phyloP scores from a whole-genome alignment of 2,113 vertebrate genomes.

The Neopipo cinnamomea region DNA sequence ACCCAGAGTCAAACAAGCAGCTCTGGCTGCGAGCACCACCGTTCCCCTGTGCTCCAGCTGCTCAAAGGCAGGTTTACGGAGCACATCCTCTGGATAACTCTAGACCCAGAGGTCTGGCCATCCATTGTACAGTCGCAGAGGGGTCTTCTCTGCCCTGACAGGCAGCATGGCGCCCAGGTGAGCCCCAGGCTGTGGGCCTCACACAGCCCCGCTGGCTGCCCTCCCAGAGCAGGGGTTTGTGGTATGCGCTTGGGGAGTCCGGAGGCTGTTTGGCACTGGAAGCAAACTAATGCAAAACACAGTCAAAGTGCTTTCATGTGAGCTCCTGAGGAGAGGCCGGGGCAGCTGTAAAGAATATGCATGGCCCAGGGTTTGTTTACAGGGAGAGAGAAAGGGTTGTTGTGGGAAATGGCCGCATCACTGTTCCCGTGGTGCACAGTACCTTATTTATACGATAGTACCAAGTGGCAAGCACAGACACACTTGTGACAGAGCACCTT shows the following conservation, averaged over 20 bases:
- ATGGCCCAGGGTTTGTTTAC: slow-evolving; percentile 20
- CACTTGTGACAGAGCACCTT: neutral
- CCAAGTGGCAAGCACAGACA: neutral
- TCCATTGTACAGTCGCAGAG: accelerated
- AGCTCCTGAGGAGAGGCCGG: slow-evolving; percentile 36
- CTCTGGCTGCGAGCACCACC: accelerated
- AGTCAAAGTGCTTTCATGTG: slow-evolving; percentile 31
- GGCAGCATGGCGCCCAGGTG: accelerated
- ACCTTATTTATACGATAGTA: neutral
- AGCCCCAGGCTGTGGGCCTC: neutral
- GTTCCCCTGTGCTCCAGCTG: neutral
- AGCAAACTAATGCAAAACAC: slow-evolving; percentile 52
- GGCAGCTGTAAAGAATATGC: neutral
- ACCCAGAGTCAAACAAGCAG: neutral
- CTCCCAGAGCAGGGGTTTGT: neutral
- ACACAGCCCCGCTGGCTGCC: neutral
- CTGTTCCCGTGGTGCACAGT: neutral
- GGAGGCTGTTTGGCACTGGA: neutral
- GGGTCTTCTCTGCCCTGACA: neutral
- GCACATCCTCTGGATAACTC: accelerated
- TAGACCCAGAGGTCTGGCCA: accelerated
- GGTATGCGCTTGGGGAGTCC: neutral
- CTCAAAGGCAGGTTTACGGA: accelerated
- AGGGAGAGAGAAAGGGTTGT: neutral
- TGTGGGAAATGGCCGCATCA: neutral